A percentile compares a stretch with the other conserved stretches of the same genome.
Conservation (phyloP, 2,888 invertebrate genomes). For the Hybos culiciformis region DNA sequence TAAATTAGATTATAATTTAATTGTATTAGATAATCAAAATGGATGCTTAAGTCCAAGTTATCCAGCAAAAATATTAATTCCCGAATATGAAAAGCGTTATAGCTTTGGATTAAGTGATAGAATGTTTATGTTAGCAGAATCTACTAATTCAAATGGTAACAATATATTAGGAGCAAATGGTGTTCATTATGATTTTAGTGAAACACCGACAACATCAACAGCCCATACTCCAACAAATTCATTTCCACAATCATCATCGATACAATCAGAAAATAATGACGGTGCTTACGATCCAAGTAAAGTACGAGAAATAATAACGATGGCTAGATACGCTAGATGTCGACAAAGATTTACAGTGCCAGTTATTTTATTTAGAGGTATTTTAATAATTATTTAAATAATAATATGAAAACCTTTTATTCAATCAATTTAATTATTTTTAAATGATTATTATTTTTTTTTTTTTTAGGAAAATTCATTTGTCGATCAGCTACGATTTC, state of each 20-base stretch:
- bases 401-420: too few relatives aligned
- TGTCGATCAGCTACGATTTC: conserved; percentile 64
- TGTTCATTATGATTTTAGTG: conserved; percentile 20
- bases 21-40: conserved; percentile 47
- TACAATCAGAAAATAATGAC: conserved; percentile 38
- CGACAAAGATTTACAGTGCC: conserved; percentile 63
- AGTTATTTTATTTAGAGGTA: conserved; percentile 59
- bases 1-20: conserved; percentile 51
- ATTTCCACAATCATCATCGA: conserved; percentile 21
- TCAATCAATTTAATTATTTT: too few relatives aligned
- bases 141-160: conserved; percentile 7
- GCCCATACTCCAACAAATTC: conserved; percentile 11
- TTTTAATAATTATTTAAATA: too few relatives aligned
- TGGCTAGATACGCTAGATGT: conserved; percentile 58
- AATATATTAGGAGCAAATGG: background rate
- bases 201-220: conserved; percentile 18
- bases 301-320: conserved; percentile 48
- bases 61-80: conserved; percentile 53
- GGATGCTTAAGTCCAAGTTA: conserved; percentile 58
- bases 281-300: conserved; percentile 42
- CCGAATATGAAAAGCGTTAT: conserved; percentile 40
- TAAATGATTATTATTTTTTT: too few relatives aligned
- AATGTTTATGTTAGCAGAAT: too few relatives aligned
- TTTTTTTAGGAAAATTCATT: too few relatives aligned
- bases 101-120: conserved; percentile 8